Evolutionary conservation across 2,888 invertebrate species (phyloP).

Genomic region (Tachina fera): DNA sequence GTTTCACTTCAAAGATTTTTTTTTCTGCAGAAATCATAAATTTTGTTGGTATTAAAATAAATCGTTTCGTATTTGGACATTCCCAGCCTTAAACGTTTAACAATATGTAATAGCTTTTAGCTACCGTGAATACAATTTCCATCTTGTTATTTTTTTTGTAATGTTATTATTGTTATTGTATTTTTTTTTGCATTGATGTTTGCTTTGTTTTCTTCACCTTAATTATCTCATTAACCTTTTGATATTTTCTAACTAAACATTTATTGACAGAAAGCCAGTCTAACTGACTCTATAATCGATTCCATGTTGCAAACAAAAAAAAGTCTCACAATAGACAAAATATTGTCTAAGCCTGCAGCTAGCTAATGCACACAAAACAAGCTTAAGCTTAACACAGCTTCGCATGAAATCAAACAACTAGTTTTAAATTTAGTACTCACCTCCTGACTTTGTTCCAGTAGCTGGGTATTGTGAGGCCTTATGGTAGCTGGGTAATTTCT

Average conservation of each 20-base stretch:
- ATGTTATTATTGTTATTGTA: constrained; percentile 40
- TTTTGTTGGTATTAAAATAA: no score
- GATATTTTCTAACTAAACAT: constrained; percentile 66
- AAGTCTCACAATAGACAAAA: background rate
- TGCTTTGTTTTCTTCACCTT: constrained; percentile 64
- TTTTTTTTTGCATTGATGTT: background rate
- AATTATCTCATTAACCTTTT: constrained; percentile 72
- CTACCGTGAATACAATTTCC: constrained; percentile 41
- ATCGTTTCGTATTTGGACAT: constrained; percentile 18
- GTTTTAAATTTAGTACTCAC: constrained; percentile 74
- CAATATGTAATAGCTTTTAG: constrained; percentile 42
- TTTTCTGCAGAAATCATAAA: no score
- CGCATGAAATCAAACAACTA: constrained; percentile 8
- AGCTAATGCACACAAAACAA: background rate
- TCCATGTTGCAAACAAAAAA: constrained; percentile 12
- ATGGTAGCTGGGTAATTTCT: constrained; percentile 80
- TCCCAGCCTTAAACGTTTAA: constrained; percentile 35
- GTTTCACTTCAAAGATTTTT: no score
- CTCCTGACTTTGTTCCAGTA: constrained; percentile 82
- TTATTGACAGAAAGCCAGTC: constrained; percentile 54
- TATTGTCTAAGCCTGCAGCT: constrained; percentile 6
- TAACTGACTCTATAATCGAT: constrained; percentile 45
- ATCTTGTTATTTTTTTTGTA: constrained; percentile 26
- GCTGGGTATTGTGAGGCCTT: constrained; percentile 79
- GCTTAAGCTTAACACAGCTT: background rate